Conservation (phyloP, 2,888 invertebrate species). For the Heterodera filipjevi region DNA sequence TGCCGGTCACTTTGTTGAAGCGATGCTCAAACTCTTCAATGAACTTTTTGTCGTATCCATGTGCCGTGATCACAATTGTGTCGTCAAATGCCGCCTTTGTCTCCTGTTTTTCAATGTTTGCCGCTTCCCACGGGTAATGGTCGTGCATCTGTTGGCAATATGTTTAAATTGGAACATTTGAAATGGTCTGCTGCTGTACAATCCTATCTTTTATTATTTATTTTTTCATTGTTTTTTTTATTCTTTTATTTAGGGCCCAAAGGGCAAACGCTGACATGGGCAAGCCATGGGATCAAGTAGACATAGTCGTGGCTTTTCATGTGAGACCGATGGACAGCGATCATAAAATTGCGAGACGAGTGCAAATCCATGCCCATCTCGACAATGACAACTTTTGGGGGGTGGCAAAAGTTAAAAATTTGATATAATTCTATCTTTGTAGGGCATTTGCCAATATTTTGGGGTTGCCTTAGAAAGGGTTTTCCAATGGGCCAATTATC, state of each 20-base stretch:
- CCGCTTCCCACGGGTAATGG: slow-evolving; percentile 63
- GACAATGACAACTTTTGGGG: slow-evolving; percentile 55
- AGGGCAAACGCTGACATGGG: slow-evolving; percentile 51
- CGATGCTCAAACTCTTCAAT: slow-evolving; percentile 61
- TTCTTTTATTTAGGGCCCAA: background rate
- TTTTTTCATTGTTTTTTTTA: too few relatives aligned
- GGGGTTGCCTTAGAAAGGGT: too few relatives aligned
- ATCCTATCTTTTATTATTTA: too few relatives aligned
- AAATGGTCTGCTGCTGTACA: too few relatives aligned
- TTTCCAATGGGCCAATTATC: background rate
- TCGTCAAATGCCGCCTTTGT: slow-evolving; percentile 60
- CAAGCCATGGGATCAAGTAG: slow-evolving; percentile 61
- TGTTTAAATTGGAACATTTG: slow-evolving; percentile 37
- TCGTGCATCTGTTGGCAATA: slow-evolving; percentile 48
- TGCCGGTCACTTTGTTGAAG: slow-evolving; percentile 58
- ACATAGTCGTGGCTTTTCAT: slow-evolving; percentile 60
- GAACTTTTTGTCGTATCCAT: slow-evolving; percentile 63
- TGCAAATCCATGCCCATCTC: slow-evolving; percentile 64
- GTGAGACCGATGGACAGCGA: slow-evolving; percentile 50
- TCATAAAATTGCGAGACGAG: slow-evolving; percentile 55
- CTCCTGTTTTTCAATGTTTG: slow-evolving; percentile 60
- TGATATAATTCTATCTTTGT: too few relatives aligned
- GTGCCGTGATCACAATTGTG: slow-evolving; percentile 62
- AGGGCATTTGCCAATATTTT: background rate
- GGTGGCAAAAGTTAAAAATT: background rate